Conservation (phyloP, 2,888 invertebrate genomes). For the Mythimna vitellina region DNA sequence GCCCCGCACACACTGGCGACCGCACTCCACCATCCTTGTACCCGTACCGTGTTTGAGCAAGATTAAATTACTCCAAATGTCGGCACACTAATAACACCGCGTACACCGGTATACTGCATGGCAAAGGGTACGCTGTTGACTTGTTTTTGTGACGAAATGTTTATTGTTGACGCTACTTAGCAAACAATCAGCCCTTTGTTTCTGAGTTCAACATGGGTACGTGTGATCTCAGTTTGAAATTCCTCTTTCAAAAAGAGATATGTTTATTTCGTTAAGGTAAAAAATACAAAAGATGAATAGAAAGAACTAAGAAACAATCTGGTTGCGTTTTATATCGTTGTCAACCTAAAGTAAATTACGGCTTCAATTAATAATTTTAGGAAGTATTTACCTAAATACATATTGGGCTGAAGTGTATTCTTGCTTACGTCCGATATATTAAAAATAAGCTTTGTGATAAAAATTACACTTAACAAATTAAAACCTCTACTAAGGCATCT, state of each 20-base stretch:
- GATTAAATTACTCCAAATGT: slow-evolving; percentile 82
- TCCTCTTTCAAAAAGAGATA: slow-evolving; percentile 11
- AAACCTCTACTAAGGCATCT: slow-evolving; percentile 15
- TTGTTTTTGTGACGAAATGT: slow-evolving; percentile 68
- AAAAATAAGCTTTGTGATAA: background rate
- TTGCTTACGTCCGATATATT: background rate
- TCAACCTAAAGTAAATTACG: no score
- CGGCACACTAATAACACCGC: slow-evolving; percentile 70
- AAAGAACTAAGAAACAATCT: background rate
- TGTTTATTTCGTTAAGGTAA: background rate
- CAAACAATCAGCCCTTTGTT: slow-evolving; percentile 66
- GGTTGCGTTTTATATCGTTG: background rate
- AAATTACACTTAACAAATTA: slow-evolving; percentile 4
- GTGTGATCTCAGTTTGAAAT: slow-evolving; percentile 53
- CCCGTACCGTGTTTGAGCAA: slow-evolving; percentile 72
- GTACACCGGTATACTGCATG: slow-evolving; percentile 59
- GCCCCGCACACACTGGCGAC: slow-evolving; percentile 60
- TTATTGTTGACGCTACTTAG: slow-evolving; percentile 67
- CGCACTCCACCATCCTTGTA: slow-evolving; percentile 56
- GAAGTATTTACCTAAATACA: background rate
- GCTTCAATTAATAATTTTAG: background rate
- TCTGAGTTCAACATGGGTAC: slow-evolving; percentile 35
- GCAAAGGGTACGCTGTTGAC: slow-evolving; percentile 65
- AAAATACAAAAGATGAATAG: background rate
- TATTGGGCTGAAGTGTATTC: background rate